Conservation (phyloP, 2,888 invertebrate species). For the Panzeria rudis region DNA sequence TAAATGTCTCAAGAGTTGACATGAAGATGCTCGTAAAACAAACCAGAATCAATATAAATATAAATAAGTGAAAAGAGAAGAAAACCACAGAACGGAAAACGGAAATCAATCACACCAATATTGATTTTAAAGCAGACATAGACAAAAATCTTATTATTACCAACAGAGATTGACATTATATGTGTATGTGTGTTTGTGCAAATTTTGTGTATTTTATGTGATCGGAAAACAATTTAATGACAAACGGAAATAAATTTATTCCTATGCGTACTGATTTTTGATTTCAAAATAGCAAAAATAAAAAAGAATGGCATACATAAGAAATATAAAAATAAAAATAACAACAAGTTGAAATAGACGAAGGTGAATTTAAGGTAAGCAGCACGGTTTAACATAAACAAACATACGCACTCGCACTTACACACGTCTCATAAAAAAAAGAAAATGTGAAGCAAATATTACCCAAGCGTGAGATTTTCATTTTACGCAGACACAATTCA, state of each 20-base stretch:
- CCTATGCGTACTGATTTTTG: conserved; percentile 73
- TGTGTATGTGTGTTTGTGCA: neutral
- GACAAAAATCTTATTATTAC: conserved; percentile 42
- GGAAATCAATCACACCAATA: conserved; percentile 70
- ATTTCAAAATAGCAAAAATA: conserved; percentile 75
- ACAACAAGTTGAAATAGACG: conserved; percentile 15
- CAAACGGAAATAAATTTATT: conserved; percentile 82
- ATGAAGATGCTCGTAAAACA: conserved; percentile 26
- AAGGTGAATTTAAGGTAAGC: conserved; percentile 36
- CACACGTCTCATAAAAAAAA: neutral
- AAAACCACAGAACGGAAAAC: conserved; percentile 51
- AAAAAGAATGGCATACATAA: conserved; percentile 78
- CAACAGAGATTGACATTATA: neutral
- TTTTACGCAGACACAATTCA: conserved; percentile 52
- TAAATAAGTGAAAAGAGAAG: conserved; percentile 40
- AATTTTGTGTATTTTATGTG: conserved; percentile 47
- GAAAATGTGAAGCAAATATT: conserved; percentile 58
- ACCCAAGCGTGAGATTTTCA: conserved; percentile 71
- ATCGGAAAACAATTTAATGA: conserved; percentile 83
- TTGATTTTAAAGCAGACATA: conserved; percentile 59
- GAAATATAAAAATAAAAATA: conserved; percentile 11
- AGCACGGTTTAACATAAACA: neutral
- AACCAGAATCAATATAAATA: conserved; percentile 38
- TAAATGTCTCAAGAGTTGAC: conserved; percentile 33
- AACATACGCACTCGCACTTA: conserved; percentile 5